Evolutionary conservation across 1,140 invertebrate species (phyloP).

Genomic region (Thrips palmi): DNA sequence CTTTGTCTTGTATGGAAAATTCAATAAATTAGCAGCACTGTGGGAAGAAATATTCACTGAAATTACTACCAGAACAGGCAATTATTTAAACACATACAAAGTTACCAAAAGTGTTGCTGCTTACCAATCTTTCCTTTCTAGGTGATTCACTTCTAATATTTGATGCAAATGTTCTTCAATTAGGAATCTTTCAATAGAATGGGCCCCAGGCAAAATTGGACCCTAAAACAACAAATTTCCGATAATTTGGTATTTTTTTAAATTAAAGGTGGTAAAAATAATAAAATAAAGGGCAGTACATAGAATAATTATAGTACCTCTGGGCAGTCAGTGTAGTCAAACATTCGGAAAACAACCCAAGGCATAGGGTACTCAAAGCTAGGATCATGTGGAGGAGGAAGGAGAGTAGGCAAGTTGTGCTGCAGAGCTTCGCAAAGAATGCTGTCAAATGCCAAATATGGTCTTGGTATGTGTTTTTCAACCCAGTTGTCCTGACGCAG

Average conservation of each 20-base stretch:
- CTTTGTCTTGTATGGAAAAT: conserved; percentile 82
- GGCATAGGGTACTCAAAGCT: conserved; percentile 77
- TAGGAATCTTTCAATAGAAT: conserved; percentile 92
- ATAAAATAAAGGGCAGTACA: conserved; percentile 8
- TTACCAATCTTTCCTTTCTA: conserved; percentile 86
- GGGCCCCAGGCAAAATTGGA: conserved; percentile 76
- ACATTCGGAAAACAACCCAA: conserved; percentile 81
- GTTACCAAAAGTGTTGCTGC: conserved; percentile 13
- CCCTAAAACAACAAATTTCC: conserved; percentile 22
- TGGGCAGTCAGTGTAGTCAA: conserved; percentile 97
- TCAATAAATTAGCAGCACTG: conserved; percentile 73
- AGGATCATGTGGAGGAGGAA: conserved; percentile 81
- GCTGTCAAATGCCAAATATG: conserved; percentile 90
- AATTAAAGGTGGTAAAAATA: too few relatives aligned
- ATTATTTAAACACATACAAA: conserved; percentile 8
- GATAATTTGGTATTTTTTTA: too few relatives aligned
- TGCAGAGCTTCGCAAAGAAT: conserved; percentile 88
- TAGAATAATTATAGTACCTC: conserved; percentile 33
- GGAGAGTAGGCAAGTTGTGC: conserved; percentile 79
- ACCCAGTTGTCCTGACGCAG: conserved; percentile 88
- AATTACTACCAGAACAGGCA: too few relatives aligned
- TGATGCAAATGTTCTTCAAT: conserved; percentile 94
- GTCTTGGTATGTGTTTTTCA: conserved; percentile 88
- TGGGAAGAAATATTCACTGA: conserved; percentile 20
- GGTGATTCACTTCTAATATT: conserved; percentile 76